phyloP scores from a whole-genome alignment of 1,140 invertebrate genomes.

The Drosophila nigrodunni region DNA sequence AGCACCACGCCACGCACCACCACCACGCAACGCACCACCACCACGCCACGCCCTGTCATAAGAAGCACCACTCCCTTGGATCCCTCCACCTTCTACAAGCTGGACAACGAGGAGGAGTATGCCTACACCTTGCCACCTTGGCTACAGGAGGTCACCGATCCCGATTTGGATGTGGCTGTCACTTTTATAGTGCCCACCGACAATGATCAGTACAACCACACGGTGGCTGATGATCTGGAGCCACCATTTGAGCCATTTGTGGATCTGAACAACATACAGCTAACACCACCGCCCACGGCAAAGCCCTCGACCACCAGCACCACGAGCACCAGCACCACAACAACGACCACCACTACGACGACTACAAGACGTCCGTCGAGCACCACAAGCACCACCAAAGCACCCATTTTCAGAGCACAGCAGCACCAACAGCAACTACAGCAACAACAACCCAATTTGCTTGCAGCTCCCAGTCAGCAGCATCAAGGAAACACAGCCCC shows the following conservation, averaged over 20 bases:
- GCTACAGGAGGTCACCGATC: constrained; percentile 78
- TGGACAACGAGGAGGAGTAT: constrained; percentile 59
- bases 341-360: constrained; percentile 56
- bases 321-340: constrained; percentile 19
- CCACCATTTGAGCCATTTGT: constrained; percentile 76
- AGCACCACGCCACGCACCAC: constrained; percentile 36
- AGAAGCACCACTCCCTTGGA: constrained; percentile 62
- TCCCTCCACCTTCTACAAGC: constrained; percentile 54
- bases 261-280: constrained; percentile 67
- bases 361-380: constrained; percentile 56
- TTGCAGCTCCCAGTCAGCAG: constrained; percentile 50
- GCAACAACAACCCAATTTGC: constrained; percentile 38
- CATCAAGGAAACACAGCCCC: neutral
- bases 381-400: constrained; percentile 43
- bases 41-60: constrained; percentile 40
- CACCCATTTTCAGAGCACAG: constrained; percentile 66
- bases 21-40: constrained; percentile 44
- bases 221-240: constrained; percentile 62
- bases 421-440: constrained; percentile 32
- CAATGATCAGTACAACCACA: constrained; percentile 78
- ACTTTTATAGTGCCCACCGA: constrained; percentile 75
- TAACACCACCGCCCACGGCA: constrained; percentile 58
- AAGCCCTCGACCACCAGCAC: constrained; percentile 35
- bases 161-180: constrained; percentile 78
- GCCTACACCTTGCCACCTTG: constrained; percentile 77